Base-by-base conservation (phyloP, 2,888 invertebrate species). In the Bombylius major region DNA sequence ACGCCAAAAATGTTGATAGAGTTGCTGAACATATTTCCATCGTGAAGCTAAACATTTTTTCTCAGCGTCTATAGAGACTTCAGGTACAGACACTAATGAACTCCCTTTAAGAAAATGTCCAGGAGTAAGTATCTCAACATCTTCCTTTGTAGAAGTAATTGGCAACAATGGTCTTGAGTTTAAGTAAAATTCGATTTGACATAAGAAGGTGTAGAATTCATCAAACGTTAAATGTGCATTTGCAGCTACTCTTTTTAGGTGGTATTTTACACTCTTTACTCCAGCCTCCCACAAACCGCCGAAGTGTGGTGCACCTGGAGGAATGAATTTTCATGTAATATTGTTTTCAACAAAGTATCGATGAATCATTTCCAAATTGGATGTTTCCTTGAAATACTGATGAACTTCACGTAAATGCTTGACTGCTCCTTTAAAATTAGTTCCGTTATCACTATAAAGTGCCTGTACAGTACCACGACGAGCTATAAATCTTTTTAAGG, bases 261-360 rank as follows among this genome's bases (percentile, higher is more conserved):
- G 48, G 32, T 45, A 52, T 46, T 57, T 57, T 5, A 49, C 45
- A 5, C 39, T 42, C 14, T 51, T 54, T 1, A 54, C 51, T 4
- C 47, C 51, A 5, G 54, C 45, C 23, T 57, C 52, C 44, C 47
- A 54, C 6, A 57, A 14, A 32, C 57, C 57, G 5, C 52, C 51
- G 14, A 54, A 51, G 45, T 58, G 46, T 4, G 55, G 52, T 3
- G 55, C 32, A 3, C 39, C 46, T 23, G 54, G 51, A 44, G 48
- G 49, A 12, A 52, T 55, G 33, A 57, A 55, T 13, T 54, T 58
- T 66, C 67, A 69, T 0, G 51, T 46, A 13, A 65, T 63, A 8
- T 52, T 42, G 4, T 44, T 31, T 23, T 44, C 23, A 13, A 44
- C 44, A n/a, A 23, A 9, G 14, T 44, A 5, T 31, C n/a, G 31